Evolutionary conservation across 2,797 vertebrate species (phyloP), one percentile per base, ranked within the genome.

Genomic region (Bovichtus variegatus): DNA sequence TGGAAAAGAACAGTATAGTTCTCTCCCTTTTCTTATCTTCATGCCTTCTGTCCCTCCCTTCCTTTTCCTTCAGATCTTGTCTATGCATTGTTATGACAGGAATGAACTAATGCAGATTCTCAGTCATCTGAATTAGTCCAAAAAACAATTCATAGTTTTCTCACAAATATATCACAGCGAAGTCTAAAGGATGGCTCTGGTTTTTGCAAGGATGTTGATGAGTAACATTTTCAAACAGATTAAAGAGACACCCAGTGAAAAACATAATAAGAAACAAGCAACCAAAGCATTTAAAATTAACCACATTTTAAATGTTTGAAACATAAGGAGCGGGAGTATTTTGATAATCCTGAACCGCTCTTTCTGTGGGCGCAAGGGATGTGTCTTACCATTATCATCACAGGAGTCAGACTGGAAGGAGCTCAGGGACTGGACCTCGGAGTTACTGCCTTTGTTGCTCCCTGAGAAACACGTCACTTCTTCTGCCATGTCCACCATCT

Each of bases 351-450:
- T 64, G 8, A 51, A 21, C 3, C 19, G 9, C 4, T 25, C 10
- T 18, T 21, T 12, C 21, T 69, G 29, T 41, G 16, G 9, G 59
- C 61, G 40, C n/a, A 43, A 36, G 13, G 15, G 53, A 25, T 9
- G 53, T 51, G 13, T 75, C 96, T 97, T 96, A 99, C 98, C 98
- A 19, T 99, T 99, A 90, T 99, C 98, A 13, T 99, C 98, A 2
- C 97, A 97, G 0, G 97, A 98, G 82, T 99, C 98, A 0, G 97
- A 99, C 88, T 98, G 97, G 93, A 98, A 99, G 82, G 98, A 99
- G 92, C 94, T 99, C 88, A 98, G 96, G 1, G 98, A 99, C 59
- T 99, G 97, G 75, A 97, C 96, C 94, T 99, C 98, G 0, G 97
- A 99, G 90, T 97, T 97, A 87, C 96, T 98, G 86, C 97, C 97